These are phyloP conservation scores for Muntiacus reevesi DNA, from an alignment of 2,113 vertebrate species.

Conservation along the genomic window DNA sequence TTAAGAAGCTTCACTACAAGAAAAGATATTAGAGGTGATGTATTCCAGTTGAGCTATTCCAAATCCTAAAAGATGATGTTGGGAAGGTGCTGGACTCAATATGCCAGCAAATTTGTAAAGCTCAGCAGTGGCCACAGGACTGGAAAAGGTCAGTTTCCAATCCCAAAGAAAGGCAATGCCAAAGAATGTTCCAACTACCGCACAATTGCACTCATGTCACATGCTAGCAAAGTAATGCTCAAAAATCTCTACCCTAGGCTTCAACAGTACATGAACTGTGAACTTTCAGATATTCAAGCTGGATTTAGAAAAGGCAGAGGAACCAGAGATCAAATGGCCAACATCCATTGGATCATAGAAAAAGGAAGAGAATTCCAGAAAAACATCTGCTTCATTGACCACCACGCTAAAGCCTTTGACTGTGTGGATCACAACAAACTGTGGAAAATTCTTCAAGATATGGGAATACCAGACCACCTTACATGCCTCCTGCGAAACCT, in stretches of 20 bases:
- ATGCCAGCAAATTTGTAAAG: neutral
- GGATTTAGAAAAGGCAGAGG: neutral
- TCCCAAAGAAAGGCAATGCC: neutral
- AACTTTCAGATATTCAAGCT: neutral
- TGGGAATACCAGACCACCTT: neutral
- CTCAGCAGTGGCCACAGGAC: neutral
- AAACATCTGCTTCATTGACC: neutral
- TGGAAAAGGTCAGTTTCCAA: neutral
- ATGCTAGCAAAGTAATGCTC: neutral
- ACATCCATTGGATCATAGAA: neutral
- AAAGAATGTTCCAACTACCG: neutral
- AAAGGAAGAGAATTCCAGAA: neutral
- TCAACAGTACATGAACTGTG: neutral
- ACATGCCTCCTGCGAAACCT: neutral
- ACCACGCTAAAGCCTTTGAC: neutral
- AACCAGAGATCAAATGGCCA: neutral
- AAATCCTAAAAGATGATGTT: neutral
- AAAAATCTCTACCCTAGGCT: neutral
- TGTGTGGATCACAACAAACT: neutral
- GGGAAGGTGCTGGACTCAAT: neutral
- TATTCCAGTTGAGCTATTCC: neutral
- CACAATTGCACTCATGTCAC: neutral
- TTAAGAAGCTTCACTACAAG: neutral
- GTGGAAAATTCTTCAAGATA: neutral
- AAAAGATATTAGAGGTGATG: neutral